Conservation (phyloP, 2,113 vertebrate genomes). For the Mustela nigripes region DNA sequence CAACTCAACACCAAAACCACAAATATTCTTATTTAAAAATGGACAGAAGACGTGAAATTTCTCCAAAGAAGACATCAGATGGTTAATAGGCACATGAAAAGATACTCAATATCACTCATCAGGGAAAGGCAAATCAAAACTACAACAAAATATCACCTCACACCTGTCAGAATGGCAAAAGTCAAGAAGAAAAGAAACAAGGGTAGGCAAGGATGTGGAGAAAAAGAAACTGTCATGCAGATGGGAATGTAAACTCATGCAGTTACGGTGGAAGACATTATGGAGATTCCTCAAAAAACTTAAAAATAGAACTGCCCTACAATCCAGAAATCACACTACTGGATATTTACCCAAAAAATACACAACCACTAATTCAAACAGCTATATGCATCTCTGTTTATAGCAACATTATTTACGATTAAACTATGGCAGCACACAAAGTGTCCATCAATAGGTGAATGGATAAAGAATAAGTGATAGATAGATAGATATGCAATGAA, state of each 20-base stretch:
- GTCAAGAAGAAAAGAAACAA: neutral
- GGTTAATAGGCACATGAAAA: neutral
- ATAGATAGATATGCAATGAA: neutral
- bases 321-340: neutral
- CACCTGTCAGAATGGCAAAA: neutral
- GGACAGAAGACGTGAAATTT: neutral
- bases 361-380: neutral
- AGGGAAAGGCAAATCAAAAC: neutral
- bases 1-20: neutral
- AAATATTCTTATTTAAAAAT: neutral
- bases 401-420: neutral
- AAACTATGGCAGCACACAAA: neutral
- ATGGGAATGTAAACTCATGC: neutral
- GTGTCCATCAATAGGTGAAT: neutral
- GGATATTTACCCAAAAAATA: neutral
- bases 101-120: neutral
- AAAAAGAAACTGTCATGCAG: neutral
- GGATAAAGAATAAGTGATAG: neutral
- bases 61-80: neutral
- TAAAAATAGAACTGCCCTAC: neutral
- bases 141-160: neutral
- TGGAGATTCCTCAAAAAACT: neutral
- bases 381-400: neutral
- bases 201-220: neutral
- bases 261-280: neutral